Conservation (phyloP, 2,797 vertebrate genomes). For the Crenuchus spilurus region DNA sequence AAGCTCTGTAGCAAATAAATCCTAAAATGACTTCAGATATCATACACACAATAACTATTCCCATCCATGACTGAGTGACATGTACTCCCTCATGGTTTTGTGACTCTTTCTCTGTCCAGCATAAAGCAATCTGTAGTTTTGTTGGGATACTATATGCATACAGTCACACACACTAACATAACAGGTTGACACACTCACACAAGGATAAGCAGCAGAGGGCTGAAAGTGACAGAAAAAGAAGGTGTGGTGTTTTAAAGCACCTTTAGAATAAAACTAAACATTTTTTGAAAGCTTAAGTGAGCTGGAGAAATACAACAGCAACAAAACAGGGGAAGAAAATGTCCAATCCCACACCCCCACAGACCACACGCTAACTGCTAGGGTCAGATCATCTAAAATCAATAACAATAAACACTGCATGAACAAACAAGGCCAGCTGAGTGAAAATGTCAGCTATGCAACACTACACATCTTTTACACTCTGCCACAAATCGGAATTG, state of each 20-base stretch:
- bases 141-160: no score
- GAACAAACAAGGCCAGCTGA: constrained; percentile 45
- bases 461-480: constrained; percentile 34
- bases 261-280: not conserved
- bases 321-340: constrained; percentile 7
- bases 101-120: no score
- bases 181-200: not conserved
- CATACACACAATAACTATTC: no score
- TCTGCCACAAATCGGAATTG: constrained; percentile 40
- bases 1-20: no score
- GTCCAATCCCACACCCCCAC: constrained; percentile 7
- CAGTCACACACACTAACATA: not conserved
- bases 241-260: not conserved
- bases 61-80: no score
- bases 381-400: constrained; percentile 42
- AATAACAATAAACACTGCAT: constrained; percentile 49
- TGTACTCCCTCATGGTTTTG: no score
- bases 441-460: constrained; percentile 47
- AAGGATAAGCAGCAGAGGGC: not conserved
- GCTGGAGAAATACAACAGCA: constrained; percentile 9
- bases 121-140: no score
- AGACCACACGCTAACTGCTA: constrained; percentile 14
- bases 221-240: not conserved
- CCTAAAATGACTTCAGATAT: no score
- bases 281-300: not conserved